Base-by-base conservation (phyloP, 2,797 vertebrate species). In the Argentina silus region DNA sequence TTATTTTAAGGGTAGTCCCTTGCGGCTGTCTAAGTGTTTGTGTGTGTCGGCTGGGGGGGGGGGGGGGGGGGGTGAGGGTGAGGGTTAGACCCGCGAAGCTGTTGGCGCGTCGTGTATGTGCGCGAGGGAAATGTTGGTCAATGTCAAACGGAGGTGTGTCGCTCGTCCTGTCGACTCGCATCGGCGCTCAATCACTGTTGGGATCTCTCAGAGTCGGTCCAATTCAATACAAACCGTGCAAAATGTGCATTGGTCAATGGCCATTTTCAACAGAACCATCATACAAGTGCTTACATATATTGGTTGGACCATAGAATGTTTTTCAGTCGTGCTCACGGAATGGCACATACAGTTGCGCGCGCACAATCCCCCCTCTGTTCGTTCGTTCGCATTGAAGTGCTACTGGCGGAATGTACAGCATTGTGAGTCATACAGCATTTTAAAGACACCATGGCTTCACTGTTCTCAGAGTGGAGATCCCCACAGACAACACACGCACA, bases 141-240 rank as follows among this genome's bases (percentile, higher is more conserved):
- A 93, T 93, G 92, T 94, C 92, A 93, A 91, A 92, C 80, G 87
- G 92, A 85, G 92, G 92, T 87, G 92, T 93, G 89, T 86, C 84
- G 65, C 62, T 10, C 59, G 21, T 36, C 17, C 72, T 67, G 79
- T 76, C 76, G 55, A 48, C 67, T 67, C n/a, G n/a, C 70, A 83
- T 44, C 60, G 75, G 15, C 23, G 23, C 42, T 62, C 15, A 36
- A n/a, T n/a, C n/a, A n/a, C n/a, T 14, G 48, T 60, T 44, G 6
- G 27, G 27, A 36, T 36, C n/a, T 1, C n/a, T 10, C 7, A 2
- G 48, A 51, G 6, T 21, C 11, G 21, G 9, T 53, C 15, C 17
- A n/a, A n/a, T 64, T 17, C 62, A 63, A 7, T 43, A n/a, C 61
- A 44, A 44, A 45, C 61, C 36, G 36, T 36, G n/a, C n/a, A n/a